phyloP scores from a whole-genome alignment of 2,113 vertebrate species.

The Chauna torquata region DNA sequence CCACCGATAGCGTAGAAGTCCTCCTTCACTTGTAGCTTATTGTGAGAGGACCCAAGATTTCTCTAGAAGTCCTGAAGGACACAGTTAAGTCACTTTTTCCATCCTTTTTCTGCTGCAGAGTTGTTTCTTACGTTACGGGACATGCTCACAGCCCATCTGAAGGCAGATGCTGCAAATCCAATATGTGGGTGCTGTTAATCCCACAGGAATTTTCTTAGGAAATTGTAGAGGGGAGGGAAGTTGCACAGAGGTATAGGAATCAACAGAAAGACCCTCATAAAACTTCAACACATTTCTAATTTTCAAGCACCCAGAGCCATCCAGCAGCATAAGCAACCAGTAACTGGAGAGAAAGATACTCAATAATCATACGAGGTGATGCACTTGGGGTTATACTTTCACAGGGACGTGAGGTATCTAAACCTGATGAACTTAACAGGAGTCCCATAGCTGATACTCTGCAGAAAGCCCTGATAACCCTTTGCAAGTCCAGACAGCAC shows the following conservation, averaged over 20 bases:
- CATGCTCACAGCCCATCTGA: not conserved
- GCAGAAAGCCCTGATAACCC: not conserved
- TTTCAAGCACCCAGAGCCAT: not conserved
- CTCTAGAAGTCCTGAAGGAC: not conserved
- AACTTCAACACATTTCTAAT: not conserved
- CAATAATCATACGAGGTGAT: not conserved
- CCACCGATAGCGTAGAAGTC: not conserved
- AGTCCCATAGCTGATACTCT: not conserved
- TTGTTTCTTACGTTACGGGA: not conserved
- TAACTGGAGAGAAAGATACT: not conserved
- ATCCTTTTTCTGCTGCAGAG: not conserved
- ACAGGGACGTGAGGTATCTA: not conserved
- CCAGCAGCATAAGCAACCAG: not conserved
- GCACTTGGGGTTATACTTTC: not conserved
- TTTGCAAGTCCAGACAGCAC: not conserved
- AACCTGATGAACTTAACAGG: not conserved
- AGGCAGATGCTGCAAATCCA: not conserved
- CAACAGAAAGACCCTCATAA: not conserved
- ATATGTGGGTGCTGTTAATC: not conserved
- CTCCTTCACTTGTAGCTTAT: not conserved
- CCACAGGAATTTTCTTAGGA: conserved; percentile 10
- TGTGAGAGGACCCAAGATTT: not conserved
- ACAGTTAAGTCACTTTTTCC: not conserved
- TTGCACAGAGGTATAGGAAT: not conserved
- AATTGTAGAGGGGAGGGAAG: not conserved